phyloP scores from a whole-genome alignment of 2,888 invertebrate species.

The Microctonus aethiopoides region DNA sequence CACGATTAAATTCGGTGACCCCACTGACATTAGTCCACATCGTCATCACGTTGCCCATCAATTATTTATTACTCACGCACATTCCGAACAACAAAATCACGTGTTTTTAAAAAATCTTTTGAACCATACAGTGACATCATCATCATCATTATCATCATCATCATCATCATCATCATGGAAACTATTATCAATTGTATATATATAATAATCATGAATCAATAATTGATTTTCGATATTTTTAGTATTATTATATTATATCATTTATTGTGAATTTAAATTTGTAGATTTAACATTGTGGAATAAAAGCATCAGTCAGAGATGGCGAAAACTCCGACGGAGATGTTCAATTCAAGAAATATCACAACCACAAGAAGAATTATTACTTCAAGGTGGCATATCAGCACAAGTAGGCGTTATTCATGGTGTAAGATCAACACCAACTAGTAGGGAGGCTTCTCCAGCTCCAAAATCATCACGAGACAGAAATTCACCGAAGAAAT shows the following conservation, averaged over 20 bases:
- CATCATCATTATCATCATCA: conserved; percentile 17
- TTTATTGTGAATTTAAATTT: not conserved
- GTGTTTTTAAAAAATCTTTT: not conserved
- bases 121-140: not conserved
- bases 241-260: not conserved
- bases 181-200: conserved; percentile 46
- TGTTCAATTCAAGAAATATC: conserved; percentile 71
- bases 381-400: conserved; percentile 64
- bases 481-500: conserved; percentile 55
- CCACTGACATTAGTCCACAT: not conserved
- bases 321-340: conserved; percentile 78
- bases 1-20: not conserved
- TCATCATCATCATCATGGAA: conserved; percentile 38
- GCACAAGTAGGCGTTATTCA: conserved; percentile 51
- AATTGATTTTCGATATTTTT: not conserved
- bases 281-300: conserved; percentile 78
- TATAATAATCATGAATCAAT: not conserved
- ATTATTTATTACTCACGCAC: not conserved
- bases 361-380: conserved; percentile 69
- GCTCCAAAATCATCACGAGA: conserved; percentile 60
- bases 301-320: conserved; percentile 80
- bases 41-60: not conserved
- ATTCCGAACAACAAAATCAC: not conserved
- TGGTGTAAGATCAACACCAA: conserved; percentile 59
- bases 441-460: conserved; percentile 63